A percentile compares a stretch with the other conserved stretches of the same genome.
Evolutionary conservation across 2,113 vertebrate genomes (phyloP).

Genomic region (Plecotus auritus): DNA sequence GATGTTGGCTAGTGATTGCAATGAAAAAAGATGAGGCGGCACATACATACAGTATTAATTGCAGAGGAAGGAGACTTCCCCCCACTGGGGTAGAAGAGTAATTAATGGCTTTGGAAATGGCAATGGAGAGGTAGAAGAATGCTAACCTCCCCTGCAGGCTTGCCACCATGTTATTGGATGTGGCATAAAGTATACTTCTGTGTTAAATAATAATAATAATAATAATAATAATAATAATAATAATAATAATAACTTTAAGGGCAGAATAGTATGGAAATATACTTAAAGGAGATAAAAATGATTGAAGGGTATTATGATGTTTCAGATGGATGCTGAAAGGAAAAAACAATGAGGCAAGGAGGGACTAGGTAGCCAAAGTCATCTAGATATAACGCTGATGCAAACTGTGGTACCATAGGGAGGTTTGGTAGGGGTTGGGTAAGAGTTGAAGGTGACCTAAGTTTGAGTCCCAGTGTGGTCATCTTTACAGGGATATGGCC

Average conservation of each 20-base stretch:
- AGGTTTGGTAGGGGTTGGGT: rapidly evolving
- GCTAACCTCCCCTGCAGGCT: neutral
- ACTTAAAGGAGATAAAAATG: neutral
- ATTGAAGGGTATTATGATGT: neutral
- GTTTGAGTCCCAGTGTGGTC: neutral
- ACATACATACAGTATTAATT: neutral
- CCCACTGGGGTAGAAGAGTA: neutral
- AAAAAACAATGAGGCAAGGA: neutral
- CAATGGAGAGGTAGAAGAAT: neutral
- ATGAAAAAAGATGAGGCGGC: neutral
- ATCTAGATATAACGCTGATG: neutral
- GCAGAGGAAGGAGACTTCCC: neutral
- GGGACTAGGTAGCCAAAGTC: neutral
- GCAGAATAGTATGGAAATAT: neutral
- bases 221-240: too few species aligned
- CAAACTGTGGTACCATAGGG: neutral
- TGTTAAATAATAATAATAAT: neutral
- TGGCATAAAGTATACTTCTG: neutral
- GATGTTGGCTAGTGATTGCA: neutral
- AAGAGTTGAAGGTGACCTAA: neutral
- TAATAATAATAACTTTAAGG: neutral
- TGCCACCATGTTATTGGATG: neutral
- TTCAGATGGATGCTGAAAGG: neutral
- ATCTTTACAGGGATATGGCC: neutral
- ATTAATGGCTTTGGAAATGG: neutral